Base-by-base conservation (phyloP, 2,113 vertebrate species). In the Gobio gobio region DNA sequence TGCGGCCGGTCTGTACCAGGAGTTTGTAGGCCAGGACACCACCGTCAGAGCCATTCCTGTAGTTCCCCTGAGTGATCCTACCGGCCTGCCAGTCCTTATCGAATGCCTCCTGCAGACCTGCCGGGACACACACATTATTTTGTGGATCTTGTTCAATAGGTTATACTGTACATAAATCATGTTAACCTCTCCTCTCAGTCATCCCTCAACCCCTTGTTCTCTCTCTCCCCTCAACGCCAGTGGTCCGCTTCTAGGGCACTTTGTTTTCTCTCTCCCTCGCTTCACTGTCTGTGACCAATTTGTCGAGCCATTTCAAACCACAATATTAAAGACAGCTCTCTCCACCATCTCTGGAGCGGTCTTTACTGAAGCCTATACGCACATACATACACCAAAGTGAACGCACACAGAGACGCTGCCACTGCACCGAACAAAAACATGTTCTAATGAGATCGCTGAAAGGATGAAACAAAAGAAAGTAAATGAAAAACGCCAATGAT, bases 21-120 rank as follows among this genome's bases (percentile, higher is more conserved):
- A 99, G 97, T 83, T 99, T 99, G 90, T 99, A 99, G 66, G 98
- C 98, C 87, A 99, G 92, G 82, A 99, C 95, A 1, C 96, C 97
- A 66, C 97, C 97, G 0, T 99, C 97, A 0, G 98, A 99, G 88
- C 96, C 98, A 36, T 99, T 99, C 90, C 93, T 97, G 64, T 98
- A 99, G 94, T 90, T 97, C 92, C 91, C 96, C 78, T 91, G 93
- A 66, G 97, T 97, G 91, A 99, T 99, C 91, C 94, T 96, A 84
- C 97, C 97, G 0, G 93, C 93, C 92, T 97, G 95, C 96, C 97
- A 99, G 92, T 99, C 98, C 0, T 91, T 96, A 93, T 99, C 98
- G 88, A 99, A 99, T 0, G 97, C 97, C 86, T 97, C 95, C 93
- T 99, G 98, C 87, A 99, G 95, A 88, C 97, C 98, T 99, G 90